A percentile compares a stretch with the other conserved stretches of the same genome.
Conservation (phyloP, 2,888 invertebrate genomes). For the Steinernema hermaphroditum region DNA sequence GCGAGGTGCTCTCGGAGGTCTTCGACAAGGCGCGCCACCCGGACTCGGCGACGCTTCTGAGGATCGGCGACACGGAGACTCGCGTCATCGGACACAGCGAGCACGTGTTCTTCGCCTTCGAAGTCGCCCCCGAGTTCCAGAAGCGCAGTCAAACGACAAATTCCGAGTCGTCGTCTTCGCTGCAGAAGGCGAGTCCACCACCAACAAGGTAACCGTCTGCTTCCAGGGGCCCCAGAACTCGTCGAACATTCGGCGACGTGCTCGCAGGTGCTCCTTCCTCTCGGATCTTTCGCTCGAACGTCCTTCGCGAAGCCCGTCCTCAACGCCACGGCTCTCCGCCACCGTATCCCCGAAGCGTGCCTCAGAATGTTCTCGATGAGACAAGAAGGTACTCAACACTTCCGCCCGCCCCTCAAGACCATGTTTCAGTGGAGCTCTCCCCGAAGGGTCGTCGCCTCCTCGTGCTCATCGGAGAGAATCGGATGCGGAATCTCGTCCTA, state of each 20-base stretch:
- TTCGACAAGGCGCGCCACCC: not conserved
- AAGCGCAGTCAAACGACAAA: not conserved
- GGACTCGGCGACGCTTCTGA: slow-evolving; percentile 3
- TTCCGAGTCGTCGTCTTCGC: not conserved
- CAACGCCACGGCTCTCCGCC: not conserved
- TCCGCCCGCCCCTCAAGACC: not conserved
- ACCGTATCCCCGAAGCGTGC: not conserved
- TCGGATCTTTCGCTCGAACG: not conserved
- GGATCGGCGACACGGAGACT: not conserved
- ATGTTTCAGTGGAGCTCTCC: not conserved
- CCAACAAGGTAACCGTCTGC: not conserved
- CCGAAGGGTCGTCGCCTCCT: not conserved
- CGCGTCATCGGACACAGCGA: not conserved
- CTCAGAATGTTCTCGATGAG: not conserved
- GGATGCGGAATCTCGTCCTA: not conserved
- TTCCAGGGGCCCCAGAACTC: not conserved
- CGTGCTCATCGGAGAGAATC: not conserved
- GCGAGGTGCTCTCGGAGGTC: not conserved
- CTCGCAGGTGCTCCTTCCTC: not conserved
- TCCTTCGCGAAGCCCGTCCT: not conserved
- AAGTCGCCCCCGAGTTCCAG: slow-evolving; percentile 3
- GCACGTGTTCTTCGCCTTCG: not conserved
- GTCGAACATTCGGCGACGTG: not conserved
- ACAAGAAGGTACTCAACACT: not conserved
- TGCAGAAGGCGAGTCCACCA: not conserved